phyloP scores from a whole-genome alignment of 1,140 invertebrate species.

The Liolophura sinensis region DNA sequence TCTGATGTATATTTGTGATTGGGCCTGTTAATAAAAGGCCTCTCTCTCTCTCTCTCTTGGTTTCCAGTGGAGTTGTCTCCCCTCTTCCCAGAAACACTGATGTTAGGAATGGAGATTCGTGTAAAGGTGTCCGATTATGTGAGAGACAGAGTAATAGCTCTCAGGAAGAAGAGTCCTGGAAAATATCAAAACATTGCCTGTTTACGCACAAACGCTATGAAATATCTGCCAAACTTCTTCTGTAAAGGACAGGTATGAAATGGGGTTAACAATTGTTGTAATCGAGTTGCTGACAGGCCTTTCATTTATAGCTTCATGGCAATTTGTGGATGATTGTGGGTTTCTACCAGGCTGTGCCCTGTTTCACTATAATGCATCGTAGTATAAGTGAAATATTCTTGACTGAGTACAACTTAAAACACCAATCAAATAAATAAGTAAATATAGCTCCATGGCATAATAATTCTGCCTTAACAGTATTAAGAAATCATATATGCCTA shows the following conservation, averaged over 20 bases:
- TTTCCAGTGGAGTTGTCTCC: conserved; percentile 79
- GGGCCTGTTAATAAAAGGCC: not conserved
- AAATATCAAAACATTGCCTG: conserved; percentile 94
- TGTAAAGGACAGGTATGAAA: conserved; percentile 81
- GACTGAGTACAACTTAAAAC: no score
- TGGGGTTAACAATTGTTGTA: not conserved
- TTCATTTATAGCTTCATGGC: no score
- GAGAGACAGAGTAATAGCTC: conserved; percentile 87
- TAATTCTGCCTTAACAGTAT: no score
- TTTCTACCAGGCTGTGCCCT: no score
- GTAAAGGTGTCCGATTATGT: conserved; percentile 98
- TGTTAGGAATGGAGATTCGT: conserved; percentile 97
- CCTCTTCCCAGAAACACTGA: conserved; percentile 87
- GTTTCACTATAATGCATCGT: no score
- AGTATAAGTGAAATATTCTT: no score
- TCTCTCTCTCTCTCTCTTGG: conserved; percentile 17
- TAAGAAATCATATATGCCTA: no score
- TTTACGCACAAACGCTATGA: conserved; percentile 97
- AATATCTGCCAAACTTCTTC: conserved; percentile 95
- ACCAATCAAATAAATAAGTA: no score
- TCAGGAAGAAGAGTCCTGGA: conserved; percentile 75
- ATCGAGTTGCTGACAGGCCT: no score
- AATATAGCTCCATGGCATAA: no score
- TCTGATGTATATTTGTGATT: no score
- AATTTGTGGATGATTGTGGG: no score